phyloP scores from a whole-genome alignment of 1,140 invertebrate genomes.

The Holotrichia oblita region DNA sequence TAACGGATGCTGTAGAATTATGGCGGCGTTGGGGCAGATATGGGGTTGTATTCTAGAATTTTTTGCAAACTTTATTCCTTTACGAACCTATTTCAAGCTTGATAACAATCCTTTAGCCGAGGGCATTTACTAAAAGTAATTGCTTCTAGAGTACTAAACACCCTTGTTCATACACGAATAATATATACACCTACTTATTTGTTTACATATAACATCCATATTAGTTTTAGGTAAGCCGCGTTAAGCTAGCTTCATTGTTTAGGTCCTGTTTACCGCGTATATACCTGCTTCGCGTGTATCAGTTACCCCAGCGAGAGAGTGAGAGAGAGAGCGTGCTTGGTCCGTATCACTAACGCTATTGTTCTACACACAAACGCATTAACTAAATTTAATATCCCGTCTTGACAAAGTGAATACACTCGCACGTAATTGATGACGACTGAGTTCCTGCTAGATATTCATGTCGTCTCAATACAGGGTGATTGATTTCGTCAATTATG shows the following conservation, averaged over 20 bases:
- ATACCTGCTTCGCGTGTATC: not conserved
- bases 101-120: not conserved
- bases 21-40: too few relatives aligned
- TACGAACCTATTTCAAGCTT: not conserved
- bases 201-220: not conserved
- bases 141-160: not conserved
- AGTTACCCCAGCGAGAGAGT: too few relatives aligned
- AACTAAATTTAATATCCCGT: slow-evolving; percentile 8
- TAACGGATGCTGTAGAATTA: not conserved
- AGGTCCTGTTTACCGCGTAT: not conserved
- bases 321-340: too few relatives aligned
- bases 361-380: not conserved
- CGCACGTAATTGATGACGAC: slow-evolving; percentile 5
- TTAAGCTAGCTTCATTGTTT: not conserved
- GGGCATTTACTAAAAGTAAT: slow-evolving; percentile 1
- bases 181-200: not conserved
- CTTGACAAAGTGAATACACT: slow-evolving; percentile 13
- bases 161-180: not conserved
- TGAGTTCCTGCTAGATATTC: not conserved
- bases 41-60: too few relatives aligned
- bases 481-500: slow-evolving; percentile 1
- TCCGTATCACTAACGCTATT: not conserved
- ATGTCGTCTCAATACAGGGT: not conserved
- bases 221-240: not conserved
- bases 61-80: not conserved